A percentile compares a stretch with the other conserved stretches of the same genome.
phyloP scores from a whole-genome alignment of 2,797 vertebrate genomes.

The Toxotes lorentzi region DNA sequence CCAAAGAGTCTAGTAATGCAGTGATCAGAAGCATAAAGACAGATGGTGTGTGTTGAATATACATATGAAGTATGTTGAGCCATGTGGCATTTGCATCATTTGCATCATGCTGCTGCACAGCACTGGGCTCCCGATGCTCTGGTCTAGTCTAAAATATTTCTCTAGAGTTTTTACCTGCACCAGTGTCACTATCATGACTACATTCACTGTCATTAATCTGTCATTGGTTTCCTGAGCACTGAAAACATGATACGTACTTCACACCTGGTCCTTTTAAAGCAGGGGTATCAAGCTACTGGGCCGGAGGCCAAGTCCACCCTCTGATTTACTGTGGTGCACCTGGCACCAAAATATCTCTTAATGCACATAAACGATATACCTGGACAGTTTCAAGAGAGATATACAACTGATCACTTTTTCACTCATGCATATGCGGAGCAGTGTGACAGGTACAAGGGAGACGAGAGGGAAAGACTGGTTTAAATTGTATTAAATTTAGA shows the following conservation, averaged over 20 bases:
- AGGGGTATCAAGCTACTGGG: not conserved
- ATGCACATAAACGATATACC: not conserved
- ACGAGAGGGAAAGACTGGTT: not conserved
- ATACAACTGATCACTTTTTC: not conserved
- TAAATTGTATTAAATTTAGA: not conserved
- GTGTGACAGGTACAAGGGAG: not conserved
- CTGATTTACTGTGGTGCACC: not conserved
- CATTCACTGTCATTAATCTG: not conserved
- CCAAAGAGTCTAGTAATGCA: not conserved
- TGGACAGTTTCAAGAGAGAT: not conserved
- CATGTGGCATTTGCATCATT: not conserved
- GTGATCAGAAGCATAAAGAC: conserved; percentile 1
- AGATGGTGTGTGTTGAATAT: not conserved
- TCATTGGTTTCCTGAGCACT: not conserved
- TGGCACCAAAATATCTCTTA: not conserved
- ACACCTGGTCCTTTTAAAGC: not conserved
- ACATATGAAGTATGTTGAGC: not conserved
- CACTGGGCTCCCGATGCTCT: not conserved
- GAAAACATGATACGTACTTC: not conserved
- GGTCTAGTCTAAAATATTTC: not conserved
- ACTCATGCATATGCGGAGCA: not conserved
- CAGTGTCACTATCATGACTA: not conserved
- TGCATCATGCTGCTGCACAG: not conserved
- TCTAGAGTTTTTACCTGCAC: not conserved
- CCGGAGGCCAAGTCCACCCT: not conserved